Conservation (phyloP, 1,140 invertebrate genomes). For the Lamellibrachia luymesi region DNA sequence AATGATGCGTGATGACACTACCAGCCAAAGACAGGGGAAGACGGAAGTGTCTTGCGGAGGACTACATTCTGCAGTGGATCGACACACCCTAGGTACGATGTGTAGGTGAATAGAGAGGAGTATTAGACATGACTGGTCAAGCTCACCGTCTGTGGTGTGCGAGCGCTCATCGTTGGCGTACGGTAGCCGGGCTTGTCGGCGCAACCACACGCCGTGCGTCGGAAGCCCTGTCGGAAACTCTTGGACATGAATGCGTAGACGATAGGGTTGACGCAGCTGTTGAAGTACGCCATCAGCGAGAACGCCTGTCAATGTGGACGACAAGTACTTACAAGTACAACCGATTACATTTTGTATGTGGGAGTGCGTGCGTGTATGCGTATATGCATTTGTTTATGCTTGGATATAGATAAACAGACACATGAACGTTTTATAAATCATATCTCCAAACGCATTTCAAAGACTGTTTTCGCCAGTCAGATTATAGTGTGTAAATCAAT, state of each 20-base stretch:
- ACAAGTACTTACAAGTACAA: conserved; percentile 61
- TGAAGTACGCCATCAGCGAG: conserved; percentile 62
- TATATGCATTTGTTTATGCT: too few species aligned
- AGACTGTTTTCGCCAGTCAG: too few species aligned
- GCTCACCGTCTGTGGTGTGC: neutral
- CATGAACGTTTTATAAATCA: too few species aligned
- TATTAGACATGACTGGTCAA: neutral
- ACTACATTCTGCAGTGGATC: too few species aligned
- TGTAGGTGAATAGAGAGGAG: too few species aligned
- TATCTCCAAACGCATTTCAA: too few species aligned
- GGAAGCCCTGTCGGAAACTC: conserved; percentile 71
- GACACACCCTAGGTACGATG: too few species aligned
- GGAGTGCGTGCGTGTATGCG: neutral
- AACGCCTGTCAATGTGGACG: conserved; percentile 59
- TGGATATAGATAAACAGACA: too few species aligned
- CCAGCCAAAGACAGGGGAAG: too few species aligned
- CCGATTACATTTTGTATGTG: neutral
- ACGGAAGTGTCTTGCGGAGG: too few species aligned
- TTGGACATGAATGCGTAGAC: conserved; percentile 80
- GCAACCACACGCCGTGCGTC: conserved; percentile 23
- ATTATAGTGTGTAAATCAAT: too few species aligned
- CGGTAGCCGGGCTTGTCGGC: neutral
- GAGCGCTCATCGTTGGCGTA: neutral
- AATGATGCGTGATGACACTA: too few species aligned
- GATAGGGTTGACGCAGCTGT: conserved; percentile 75